Base-by-base conservation (phyloP, 1,140 invertebrate genomes). In the Ostrea denselamellosa region DNA sequence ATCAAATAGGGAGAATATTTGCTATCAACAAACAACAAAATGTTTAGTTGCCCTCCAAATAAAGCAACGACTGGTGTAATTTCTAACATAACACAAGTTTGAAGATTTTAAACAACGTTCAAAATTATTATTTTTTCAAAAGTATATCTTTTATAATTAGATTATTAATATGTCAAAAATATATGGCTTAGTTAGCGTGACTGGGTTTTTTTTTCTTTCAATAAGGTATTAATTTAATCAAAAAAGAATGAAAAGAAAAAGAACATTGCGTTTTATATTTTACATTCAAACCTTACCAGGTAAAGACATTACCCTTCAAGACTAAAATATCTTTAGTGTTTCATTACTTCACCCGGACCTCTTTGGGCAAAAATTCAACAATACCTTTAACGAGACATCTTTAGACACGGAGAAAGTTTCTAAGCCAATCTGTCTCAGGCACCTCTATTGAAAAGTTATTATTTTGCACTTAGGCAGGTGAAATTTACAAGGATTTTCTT, bases 1-100 rank as follows among this genome's bases (percentile, higher is more conserved):
- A 77, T 77, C 12, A 28, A 77, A 77, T 77, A 77, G 68, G 28
- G n/a, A 28, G 68, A 77, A 77, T 77, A 77, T 77, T 77, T 77
- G 68, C 68, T 12, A 28, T 12, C 25, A 77, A 14, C 68, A 77
- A 77, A 77, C 68, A 77, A 34, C 68, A 14, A 28, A 77, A 28
- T 68, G 9, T 77, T 77, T 34, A 77, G 22, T 34, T 77, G 56
- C 14, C 17, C 56, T 7, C n/a, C 56, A 62, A 62, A 44, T 44
- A 44, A 44, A 44, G 34, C 34, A 44, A 44, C 1, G 34, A 44
- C n/a, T 62, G 56, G 56, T 62, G 34, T 62, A 62, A 62, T 62
- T 62, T 62, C 19, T n/a, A 62, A 62, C n/a, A 19, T 62, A 17
- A 62, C 56, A n/a, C 56, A 62, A 17, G 7, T 62, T 44, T 44